phyloP scores from a whole-genome alignment of 2,888 invertebrate species.

The Chrysina gloriosa region DNA sequence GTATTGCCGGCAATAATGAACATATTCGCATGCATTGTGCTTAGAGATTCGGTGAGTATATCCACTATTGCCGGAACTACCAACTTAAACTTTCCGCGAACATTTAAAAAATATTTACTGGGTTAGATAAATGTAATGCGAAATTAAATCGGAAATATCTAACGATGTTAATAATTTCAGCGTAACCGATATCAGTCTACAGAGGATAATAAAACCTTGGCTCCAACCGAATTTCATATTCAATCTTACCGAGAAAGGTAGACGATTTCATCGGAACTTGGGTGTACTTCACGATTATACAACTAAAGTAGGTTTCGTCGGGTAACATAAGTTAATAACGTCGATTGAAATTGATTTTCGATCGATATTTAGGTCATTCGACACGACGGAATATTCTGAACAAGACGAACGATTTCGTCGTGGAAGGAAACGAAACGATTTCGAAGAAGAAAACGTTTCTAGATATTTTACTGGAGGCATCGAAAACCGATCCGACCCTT shows the following conservation, averaged over 20 bases:
- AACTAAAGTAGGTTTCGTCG: constrained; percentile 6
- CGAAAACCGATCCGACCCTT: constrained; percentile 44
- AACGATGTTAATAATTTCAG: constrained; percentile 18
- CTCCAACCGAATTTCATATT: constrained; percentile 35
- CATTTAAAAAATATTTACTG: too few relatives aligned
- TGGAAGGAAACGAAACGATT: constrained; percentile 23
- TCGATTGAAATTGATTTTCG: background rate
- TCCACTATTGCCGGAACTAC: too few relatives aligned
- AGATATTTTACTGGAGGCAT: constrained; percentile 54
- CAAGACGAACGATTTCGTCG: background rate
- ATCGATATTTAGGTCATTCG: too few relatives aligned
- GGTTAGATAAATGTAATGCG: too few relatives aligned
- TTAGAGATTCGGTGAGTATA: too few relatives aligned
- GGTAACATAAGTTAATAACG: background rate
- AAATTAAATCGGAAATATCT: too few relatives aligned
- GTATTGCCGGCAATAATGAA: too few relatives aligned
- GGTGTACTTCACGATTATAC: constrained; percentile 30
- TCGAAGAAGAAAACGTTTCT: constrained; percentile 51
- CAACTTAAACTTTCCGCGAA: too few relatives aligned
- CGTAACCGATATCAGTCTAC: constrained; percentile 15
- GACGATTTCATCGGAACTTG: constrained; percentile 15
- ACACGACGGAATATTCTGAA: constrained; percentile 1
- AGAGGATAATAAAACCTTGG: constrained; percentile 35
- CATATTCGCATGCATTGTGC: too few relatives aligned
- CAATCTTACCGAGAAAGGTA: constrained; percentile 15